phyloP scores from a whole-genome alignment of 2,797 vertebrate genomes.

The Microtus agrestis region DNA sequence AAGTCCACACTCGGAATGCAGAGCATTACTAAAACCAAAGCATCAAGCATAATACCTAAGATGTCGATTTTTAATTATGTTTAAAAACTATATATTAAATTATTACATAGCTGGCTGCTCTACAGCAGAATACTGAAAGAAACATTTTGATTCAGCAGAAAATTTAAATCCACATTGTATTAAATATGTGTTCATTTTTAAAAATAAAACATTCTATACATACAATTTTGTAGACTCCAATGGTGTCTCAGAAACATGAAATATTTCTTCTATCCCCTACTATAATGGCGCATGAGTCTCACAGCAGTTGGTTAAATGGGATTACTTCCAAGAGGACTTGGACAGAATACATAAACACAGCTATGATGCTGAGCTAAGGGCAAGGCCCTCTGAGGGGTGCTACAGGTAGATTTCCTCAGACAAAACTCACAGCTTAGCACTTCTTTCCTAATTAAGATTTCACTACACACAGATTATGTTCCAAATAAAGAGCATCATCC shows the following conservation, averaged over 20 bases:
- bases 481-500: conserved; percentile 51
- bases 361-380: conserved; percentile 7
- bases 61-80: conserved; percentile 15
- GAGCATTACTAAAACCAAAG: conserved; percentile 33
- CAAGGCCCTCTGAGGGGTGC: conserved; percentile 46
- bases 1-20: conserved; percentile 46
- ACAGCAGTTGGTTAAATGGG: not conserved
- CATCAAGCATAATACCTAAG: not conserved
- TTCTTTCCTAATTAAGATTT: conserved; percentile 73
- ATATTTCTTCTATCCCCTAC: conserved; percentile 23
- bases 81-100: conserved; percentile 41
- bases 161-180: conserved; percentile 50
- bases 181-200: conserved; percentile 54
- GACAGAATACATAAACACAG: conserved; percentile 19
- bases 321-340: conserved; percentile 52
- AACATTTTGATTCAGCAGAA: conserved; percentile 23
- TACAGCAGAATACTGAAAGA: not conserved
- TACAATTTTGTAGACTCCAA: conserved; percentile 51
- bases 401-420: conserved; percentile 60
- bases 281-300: not conserved
- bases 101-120: not conserved
- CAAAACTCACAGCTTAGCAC: conserved; percentile 51
- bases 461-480: conserved; percentile 64
- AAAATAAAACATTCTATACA: not conserved
- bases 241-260: conserved; percentile 38